Evolutionary conservation across 2,888 invertebrate species (phyloP).

Genomic region (Cephus pulcher): DNA sequence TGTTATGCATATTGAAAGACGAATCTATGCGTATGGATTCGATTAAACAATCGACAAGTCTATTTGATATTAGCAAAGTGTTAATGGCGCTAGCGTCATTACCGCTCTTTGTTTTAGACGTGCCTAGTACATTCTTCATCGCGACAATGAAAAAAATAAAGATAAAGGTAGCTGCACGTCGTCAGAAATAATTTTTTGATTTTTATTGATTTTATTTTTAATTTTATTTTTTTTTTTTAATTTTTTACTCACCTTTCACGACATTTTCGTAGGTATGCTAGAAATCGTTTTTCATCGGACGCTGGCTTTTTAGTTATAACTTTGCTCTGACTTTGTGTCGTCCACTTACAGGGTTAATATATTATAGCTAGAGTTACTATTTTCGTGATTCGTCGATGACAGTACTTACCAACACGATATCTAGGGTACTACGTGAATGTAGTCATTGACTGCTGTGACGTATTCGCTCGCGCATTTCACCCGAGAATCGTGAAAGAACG

Average conservation of each 20-base stretch:
- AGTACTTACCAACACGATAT: background rate
- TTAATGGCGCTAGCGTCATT: background rate
- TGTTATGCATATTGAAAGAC: background rate
- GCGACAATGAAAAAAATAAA: background rate
- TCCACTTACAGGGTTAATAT: background rate
- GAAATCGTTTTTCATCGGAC: background rate
- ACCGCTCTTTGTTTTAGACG: background rate
- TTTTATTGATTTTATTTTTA: background rate
- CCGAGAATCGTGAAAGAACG: background rate
- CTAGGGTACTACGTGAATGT: no score
- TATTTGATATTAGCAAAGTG: background rate
- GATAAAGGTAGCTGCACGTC: background rate
- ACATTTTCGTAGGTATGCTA: background rate
- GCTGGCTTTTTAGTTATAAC: background rate
- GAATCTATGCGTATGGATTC: background rate
- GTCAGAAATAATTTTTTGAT: background rate
- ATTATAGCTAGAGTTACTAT: background rate
- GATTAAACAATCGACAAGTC: background rate
- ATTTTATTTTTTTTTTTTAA: background rate
- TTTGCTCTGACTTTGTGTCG: background rate
- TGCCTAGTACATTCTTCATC: background rate
- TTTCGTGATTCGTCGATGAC: background rate
- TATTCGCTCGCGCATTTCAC: background rate
- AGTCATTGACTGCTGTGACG: background rate
- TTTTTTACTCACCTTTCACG: background rate